A percentile compares a stretch with the other conserved stretches of the same genome.
phyloP scores from a whole-genome alignment of 1,140 invertebrate genomes.

The Drosophila lacertosa region DNA sequence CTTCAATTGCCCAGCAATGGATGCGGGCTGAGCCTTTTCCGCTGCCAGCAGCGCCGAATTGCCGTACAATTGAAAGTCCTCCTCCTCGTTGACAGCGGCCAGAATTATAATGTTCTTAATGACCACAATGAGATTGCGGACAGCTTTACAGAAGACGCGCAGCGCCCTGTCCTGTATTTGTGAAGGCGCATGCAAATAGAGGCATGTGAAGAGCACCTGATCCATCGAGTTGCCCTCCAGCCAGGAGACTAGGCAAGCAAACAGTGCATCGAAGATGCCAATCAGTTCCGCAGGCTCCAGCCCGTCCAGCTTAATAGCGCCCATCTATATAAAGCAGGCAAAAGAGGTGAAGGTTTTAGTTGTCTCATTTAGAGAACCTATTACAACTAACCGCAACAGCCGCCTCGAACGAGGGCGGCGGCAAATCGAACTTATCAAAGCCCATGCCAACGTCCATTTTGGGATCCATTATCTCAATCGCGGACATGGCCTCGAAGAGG shows the following conservation, averaged over 20 bases:
- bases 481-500: constrained; percentile 99
- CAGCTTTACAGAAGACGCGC: constrained; percentile 93
- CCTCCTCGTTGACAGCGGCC: constrained; percentile 95
- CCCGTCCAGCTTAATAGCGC: constrained; percentile 91
- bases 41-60: constrained; percentile 95
- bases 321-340: constrained; percentile 85
- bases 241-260: constrained; percentile 97
- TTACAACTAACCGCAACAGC: constrained; percentile 88
- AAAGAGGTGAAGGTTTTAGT: neutral
- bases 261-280: constrained; percentile 96
- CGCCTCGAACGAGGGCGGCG: constrained; percentile 94
- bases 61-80: constrained; percentile 96
- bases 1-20: constrained; percentile 92
- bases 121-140: constrained; percentile 95
- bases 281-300: constrained; percentile 89
- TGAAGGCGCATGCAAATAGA: constrained; percentile 96
- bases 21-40: constrained; percentile 92
- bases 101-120: constrained; percentile 95
- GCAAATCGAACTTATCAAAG: constrained; percentile 93
- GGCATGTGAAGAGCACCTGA: constrained; percentile 98
- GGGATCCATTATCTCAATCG: constrained; percentile 99
- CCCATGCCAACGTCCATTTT: constrained; percentile 99
- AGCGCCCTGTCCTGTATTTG: constrained; percentile 93
- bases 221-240: constrained; percentile 97
- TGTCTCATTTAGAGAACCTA: no score